Conservation (phyloP, 2,797 vertebrate genomes). For the Sebastes baramenuke region DNA sequence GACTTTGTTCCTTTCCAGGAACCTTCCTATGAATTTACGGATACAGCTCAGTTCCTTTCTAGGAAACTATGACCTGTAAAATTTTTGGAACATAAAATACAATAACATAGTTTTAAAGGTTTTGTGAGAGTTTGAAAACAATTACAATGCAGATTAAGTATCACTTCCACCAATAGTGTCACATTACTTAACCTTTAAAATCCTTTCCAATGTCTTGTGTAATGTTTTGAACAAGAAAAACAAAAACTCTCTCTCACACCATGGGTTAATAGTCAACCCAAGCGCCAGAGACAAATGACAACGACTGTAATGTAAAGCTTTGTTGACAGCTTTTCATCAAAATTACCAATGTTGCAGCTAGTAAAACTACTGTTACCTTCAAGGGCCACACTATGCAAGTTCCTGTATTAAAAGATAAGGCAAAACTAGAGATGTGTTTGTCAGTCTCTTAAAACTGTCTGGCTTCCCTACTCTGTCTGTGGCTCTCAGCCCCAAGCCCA, state of each 20-base stretch:
- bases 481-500: too few relatives aligned
- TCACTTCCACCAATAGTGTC: not conserved
- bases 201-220: not conserved
- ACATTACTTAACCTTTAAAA: not conserved
- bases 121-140: not conserved
- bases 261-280: not conserved
- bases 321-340: not conserved
- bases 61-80: not conserved
- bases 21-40: not conserved
- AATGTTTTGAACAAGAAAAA: not conserved
- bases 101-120: not conserved
- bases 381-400: not conserved
- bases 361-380: not conserved
- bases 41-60: not conserved
- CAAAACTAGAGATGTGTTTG: not conserved
- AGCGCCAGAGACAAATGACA: not conserved
- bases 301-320: not conserved
- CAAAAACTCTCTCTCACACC: too few relatives aligned
- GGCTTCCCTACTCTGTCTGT: not conserved
- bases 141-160: not conserved
- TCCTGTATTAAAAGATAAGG: not conserved
- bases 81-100: not conserved
- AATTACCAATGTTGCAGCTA: not conserved
- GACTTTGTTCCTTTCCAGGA: not conserved
- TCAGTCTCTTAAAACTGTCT: not conserved